Conservation (phyloP, 2,797 vertebrate species). For the Perodicticus potto region DNA sequence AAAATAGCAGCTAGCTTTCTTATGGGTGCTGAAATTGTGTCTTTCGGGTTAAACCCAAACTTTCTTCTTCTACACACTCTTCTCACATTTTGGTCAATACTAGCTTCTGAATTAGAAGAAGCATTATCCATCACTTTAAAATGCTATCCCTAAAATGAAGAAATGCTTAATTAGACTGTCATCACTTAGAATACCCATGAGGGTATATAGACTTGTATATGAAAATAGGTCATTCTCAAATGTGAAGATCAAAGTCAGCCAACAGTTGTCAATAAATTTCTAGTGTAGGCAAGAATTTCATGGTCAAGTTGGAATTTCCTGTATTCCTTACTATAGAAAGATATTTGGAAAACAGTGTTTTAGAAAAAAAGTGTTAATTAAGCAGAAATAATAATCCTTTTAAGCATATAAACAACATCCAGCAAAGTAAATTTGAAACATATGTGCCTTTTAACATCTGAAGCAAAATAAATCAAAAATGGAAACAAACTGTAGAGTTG, state of each 20-base stretch:
- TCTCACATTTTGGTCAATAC: conserved; percentile 82
- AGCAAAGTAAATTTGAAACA: conserved; percentile 75
- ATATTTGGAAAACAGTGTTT: conserved; percentile 83
- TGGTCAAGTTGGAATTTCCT: conserved; percentile 31
- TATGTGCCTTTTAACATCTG: conserved; percentile 80
- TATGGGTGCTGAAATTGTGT: conserved; percentile 66
- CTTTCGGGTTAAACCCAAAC: conserved; percentile 78
- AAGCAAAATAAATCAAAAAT: conserved; percentile 72
- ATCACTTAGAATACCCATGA: conserved; percentile 78
- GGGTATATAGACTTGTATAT: conserved; percentile 62
- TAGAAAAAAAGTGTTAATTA: conserved; percentile 56
- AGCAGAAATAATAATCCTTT: conserved; percentile 76
- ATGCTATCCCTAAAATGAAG: conserved; percentile 78
- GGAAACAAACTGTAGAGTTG: conserved; percentile 66
- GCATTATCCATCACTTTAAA: conserved; percentile 63
- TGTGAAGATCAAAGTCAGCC: conserved; percentile 70
- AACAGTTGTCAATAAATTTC: conserved; percentile 69
- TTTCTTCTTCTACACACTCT: conserved; percentile 61
- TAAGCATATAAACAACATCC: conserved; percentile 72
- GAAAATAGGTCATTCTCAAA: conserved; percentile 75
- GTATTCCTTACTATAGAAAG: conserved; percentile 72
- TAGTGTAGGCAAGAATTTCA: conserved; percentile 1
- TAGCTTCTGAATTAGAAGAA: conserved; percentile 82
- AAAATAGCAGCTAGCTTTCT: conserved; percentile 84
- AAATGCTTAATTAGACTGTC: conserved; percentile 77